Evolutionary conservation across 2,888 invertebrate species (phyloP).

Genomic region (Hydrotaea diabolus): DNA sequence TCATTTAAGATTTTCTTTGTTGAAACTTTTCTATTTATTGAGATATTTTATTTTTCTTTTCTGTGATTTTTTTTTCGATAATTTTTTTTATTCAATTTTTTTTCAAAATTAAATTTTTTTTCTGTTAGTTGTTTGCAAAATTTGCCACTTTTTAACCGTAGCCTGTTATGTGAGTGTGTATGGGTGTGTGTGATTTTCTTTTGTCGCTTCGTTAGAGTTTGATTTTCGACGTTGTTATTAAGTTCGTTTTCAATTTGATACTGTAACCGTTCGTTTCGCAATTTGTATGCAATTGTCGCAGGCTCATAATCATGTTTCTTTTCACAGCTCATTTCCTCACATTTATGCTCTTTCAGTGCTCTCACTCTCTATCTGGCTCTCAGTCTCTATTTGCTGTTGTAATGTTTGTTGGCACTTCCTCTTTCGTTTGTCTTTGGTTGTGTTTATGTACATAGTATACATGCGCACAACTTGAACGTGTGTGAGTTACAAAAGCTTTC

Average conservation of each 20-base stretch:
- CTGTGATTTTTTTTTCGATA: background rate
- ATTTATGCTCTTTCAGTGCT: conserved; percentile 2
- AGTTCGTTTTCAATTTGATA: conserved; percentile 64
- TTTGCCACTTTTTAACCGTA: background rate
- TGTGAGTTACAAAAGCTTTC: conserved; percentile 10
- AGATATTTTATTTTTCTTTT: too few relatives aligned
- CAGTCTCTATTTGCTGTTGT: background rate
- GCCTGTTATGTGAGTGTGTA: too few relatives aligned
- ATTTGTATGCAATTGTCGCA: conserved; percentile 66
- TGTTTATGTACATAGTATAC: conserved; percentile 49
- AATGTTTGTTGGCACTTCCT: conserved; percentile 53
- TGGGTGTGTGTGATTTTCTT: background rate
- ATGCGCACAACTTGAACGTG: conserved; percentile 54
- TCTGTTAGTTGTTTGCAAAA: background rate
- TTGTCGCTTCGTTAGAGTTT: conserved; percentile 25
- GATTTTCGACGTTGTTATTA: conserved; percentile 53
- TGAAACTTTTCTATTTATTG: background rate
- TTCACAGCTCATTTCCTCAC: conserved; percentile 13
- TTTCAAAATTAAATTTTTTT: background rate
- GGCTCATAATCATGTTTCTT: conserved; percentile 55
- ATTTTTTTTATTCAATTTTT: conserved; percentile 1
- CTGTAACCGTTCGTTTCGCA: conserved; percentile 64
- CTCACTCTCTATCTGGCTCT: conserved; percentile 13
- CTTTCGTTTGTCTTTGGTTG: conserved; percentile 36
- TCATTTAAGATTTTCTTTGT: background rate